Evolutionary conservation across 2,888 invertebrate species (phyloP).

Genomic region (Ectobius pallidus): DNA sequence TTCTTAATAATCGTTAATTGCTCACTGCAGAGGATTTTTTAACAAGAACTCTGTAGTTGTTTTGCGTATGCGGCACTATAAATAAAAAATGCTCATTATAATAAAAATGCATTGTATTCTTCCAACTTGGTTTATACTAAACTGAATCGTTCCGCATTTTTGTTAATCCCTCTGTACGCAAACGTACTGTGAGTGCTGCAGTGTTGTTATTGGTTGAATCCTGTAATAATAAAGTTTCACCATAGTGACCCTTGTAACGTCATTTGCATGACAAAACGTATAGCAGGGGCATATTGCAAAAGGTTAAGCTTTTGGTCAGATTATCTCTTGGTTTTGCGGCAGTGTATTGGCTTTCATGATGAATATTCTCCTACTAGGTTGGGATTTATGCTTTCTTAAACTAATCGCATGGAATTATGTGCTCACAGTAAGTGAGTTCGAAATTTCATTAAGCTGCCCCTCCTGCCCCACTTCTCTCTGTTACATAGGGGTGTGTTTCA

Average conservation of each 20-base stretch:
- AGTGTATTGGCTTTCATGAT: background rate
- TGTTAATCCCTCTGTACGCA: slow-evolving; percentile 9
- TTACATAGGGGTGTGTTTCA: too few relatives aligned
- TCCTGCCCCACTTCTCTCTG: too few relatives aligned
- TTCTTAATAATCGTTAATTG: too few relatives aligned
- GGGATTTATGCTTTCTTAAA: background rate
- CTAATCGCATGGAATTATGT: background rate
- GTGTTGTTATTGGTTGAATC: background rate
- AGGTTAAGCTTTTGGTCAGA: background rate
- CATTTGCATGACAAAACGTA: slow-evolving; percentile 27
- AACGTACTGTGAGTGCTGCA: slow-evolving; percentile 9
- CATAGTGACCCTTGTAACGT: slow-evolving; percentile 4
- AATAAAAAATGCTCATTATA: too few relatives aligned
- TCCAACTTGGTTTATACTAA: too few relatives aligned
- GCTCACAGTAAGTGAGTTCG: background rate
- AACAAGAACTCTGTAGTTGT: too few relatives aligned
- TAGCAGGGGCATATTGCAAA: slow-evolving; percentile 16
- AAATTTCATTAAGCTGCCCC: too few relatives aligned
- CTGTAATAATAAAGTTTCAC: background rate
- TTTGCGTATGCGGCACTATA: too few relatives aligned
- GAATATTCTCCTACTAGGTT: background rate
- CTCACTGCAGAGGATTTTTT: too few relatives aligned
- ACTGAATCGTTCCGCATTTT: background rate
- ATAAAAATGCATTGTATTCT: too few relatives aligned
- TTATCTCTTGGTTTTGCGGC: background rate